These are phyloP conservation scores for Dendroctonus valens DNA, from an alignment of 1,140 invertebrate genomes.

Conservation along the genomic window DNA sequence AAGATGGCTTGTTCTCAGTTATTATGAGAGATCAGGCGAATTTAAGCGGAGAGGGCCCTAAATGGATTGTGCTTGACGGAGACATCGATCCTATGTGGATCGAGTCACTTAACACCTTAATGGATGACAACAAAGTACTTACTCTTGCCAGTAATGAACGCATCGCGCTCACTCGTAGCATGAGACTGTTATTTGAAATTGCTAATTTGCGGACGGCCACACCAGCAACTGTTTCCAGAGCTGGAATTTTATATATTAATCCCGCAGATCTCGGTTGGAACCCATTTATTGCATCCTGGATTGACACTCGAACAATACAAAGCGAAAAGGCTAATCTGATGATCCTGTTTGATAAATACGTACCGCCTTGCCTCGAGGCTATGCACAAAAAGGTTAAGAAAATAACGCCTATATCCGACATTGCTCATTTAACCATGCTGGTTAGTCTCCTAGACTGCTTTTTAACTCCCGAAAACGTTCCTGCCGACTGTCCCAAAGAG, in stretches of 20 bases:
- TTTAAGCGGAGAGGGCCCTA: constrained; percentile 78
- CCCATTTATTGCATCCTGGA: constrained; percentile 91
- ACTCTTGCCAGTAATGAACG: constrained; percentile 93
- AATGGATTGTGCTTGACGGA: constrained; percentile 95
- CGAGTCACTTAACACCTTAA: constrained; percentile 86
- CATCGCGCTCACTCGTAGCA: constrained; percentile 85
- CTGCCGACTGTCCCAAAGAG: constrained; percentile 85
- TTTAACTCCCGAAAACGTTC: constrained; percentile 75
- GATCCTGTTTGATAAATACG: constrained; percentile 92
- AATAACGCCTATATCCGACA: constrained; percentile 87
- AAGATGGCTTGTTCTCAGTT: constrained; percentile 90
- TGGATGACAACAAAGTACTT: constrained; percentile 85
- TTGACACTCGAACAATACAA: constrained; percentile 73
- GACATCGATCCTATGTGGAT: constrained; percentile 99
- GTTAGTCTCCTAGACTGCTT: constrained; percentile 88
- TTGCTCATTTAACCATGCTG: constrained; percentile 87
- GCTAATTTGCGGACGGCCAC: constrained; percentile 90
- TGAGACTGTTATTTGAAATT: constrained; percentile 94
- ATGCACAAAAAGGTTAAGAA: constrained; percentile 81
- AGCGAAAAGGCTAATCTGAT: constrained; percentile 77
- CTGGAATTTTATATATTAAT: constrained; percentile 89
- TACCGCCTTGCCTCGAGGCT: constrained; percentile 80
- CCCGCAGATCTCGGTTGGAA: constrained; percentile 96
- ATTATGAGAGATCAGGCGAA: constrained; percentile 93
- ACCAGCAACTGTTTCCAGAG: constrained; percentile 92